Percentiles rank a stretch among this genome's conserved stretches.
Conservation (phyloP, 2,797 vertebrate genomes). For the Mus spretus region DNA sequence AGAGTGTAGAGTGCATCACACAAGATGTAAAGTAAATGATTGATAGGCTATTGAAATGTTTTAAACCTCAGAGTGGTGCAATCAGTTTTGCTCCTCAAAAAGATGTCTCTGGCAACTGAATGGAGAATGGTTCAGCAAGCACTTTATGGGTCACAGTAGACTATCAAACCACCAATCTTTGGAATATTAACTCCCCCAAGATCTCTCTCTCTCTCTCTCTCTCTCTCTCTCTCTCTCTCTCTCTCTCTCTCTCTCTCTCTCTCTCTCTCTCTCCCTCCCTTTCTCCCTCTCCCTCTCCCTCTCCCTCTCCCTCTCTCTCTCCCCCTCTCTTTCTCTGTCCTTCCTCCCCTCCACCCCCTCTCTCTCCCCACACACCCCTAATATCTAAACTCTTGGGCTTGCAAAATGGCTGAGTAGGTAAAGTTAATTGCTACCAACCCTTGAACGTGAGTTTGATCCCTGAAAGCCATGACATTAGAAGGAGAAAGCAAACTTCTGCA, state of each 20-base stretch:
- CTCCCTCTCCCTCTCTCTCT: neutral
- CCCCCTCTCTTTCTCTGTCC: neutral
- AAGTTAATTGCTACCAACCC: neutral
- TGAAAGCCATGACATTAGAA: neutral
- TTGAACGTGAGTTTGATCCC: too few relatives aligned
- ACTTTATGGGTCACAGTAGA: neutral
- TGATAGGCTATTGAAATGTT: neutral
- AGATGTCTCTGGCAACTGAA: neutral
- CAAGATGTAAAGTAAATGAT: neutral
- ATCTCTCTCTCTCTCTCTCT: neutral
- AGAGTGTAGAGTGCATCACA: neutral
- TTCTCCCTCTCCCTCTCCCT: too few relatives aligned
- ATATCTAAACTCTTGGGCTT: neutral
- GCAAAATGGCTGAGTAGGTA: neutral
- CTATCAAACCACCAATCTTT: neutral
- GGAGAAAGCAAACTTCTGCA: neutral
- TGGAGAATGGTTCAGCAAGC: neutral
- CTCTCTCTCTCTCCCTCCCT: too few relatives aligned
- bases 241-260: too few relatives aligned
- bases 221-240: neutral
- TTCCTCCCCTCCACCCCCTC: too few relatives aligned
- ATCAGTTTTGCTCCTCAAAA: conserved; percentile 2
- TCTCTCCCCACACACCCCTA: neutral
- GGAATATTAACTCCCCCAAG: neutral
- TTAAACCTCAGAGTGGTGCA: neutral